Conservation (phyloP, 2,888 invertebrate genomes). For the Phorcus lineatus region DNA sequence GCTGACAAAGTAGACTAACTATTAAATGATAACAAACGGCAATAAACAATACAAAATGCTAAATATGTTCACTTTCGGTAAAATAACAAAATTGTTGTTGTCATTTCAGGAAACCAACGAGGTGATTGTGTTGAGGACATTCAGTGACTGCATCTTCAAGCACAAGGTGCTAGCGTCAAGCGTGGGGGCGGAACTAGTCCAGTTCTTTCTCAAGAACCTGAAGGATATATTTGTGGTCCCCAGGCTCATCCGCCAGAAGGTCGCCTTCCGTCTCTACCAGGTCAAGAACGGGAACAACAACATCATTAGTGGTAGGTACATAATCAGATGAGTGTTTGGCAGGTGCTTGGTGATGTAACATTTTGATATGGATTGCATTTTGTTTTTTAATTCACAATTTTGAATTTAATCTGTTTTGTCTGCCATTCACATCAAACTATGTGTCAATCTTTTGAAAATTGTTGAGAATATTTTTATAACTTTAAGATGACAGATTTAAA, state of each 20-base stretch:
- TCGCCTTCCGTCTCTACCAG: constrained; percentile 40
- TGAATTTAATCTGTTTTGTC: no score
- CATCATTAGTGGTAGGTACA: constrained; percentile 34
- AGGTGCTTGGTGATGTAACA: no score
- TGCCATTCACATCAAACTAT: no score
- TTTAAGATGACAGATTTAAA: no score
- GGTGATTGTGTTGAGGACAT: constrained; percentile 55
- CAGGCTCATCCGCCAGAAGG: constrained; percentile 59
- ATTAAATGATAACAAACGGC: no score
- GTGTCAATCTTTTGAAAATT: no score
- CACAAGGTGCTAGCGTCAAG: constrained; percentile 67
- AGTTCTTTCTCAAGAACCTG: constrained; percentile 68
- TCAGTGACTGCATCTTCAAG: constrained; percentile 64
- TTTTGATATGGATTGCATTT: no score
- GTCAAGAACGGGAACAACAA: constrained; percentile 40
- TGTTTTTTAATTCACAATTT: no score
- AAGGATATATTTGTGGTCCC: constrained; percentile 65
- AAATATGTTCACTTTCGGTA: background rate
- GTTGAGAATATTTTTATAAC: no score
- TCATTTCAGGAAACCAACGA: constrained; percentile 63
- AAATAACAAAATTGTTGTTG: background rate
- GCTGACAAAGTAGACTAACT: no score
- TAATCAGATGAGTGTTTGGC: no score
- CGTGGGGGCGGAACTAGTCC: constrained; percentile 63
- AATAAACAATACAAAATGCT: background rate